Percentiles rank a stretch among this genome's conserved stretches.
These are phyloP conservation scores for Daktulosphaira vitifoliae DNA, from an alignment of 1,140 invertebrate genomes.

Conservation along the genomic window DNA sequence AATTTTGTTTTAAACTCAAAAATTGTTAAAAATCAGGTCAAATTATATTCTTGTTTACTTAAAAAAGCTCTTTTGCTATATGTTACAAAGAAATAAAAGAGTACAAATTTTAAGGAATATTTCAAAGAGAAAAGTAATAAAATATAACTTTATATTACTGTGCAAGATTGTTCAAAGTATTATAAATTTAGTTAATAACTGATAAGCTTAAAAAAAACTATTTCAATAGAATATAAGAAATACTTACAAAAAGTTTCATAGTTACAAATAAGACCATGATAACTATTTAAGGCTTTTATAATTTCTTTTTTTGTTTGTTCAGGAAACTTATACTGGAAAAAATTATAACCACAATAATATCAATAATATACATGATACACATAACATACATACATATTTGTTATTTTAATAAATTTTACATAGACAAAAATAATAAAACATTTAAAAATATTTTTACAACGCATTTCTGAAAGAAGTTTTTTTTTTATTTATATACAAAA, in stretches of 20 bases:
- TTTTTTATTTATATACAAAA: too few species aligned
- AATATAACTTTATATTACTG: conserved; percentile 25
- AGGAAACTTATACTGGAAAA: conserved; percentile 60
- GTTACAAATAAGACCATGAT: conserved; percentile 59
- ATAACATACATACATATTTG: not conserved
- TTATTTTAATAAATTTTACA: not conserved
- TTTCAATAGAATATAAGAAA: conserved; percentile 2
- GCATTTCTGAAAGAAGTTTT: too few species aligned
- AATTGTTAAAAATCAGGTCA: too few species aligned
- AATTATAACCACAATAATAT: not conserved
- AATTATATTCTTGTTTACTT: too few species aligned
- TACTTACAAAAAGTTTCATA: conserved; percentile 57
- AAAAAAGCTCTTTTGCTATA: too few species aligned
- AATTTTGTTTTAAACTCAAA: too few species aligned
- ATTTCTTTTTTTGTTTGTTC: conserved; percentile 68
- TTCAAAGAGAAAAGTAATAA: conserved; percentile 7
- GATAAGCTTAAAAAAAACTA: not conserved
- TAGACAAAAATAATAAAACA: not conserved
- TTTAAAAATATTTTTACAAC: too few species aligned
- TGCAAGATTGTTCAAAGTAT: too few species aligned
- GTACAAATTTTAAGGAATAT: too few species aligned
- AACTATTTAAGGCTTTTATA: conserved; percentile 56
- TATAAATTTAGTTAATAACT: too few species aligned
- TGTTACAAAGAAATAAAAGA: too few species aligned
- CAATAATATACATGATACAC: not conserved